These are phyloP conservation scores for Muricea muricata DNA, from an alignment of 92 coral and sea anemone species.

Conservation along the genomic window DNA sequence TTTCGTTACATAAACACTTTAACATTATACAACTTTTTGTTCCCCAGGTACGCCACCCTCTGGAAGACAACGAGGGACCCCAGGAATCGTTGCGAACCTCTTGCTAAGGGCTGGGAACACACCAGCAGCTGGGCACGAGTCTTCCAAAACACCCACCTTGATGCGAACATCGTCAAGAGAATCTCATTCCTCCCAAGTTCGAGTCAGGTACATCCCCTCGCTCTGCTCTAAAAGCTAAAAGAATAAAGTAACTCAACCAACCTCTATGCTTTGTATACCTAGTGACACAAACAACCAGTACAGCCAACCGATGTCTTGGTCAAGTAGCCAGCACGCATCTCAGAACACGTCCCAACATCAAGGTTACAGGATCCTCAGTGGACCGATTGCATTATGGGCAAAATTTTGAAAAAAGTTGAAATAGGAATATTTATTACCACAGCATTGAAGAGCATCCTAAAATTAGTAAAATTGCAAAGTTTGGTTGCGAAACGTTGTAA, in stretches of 20 bases:
- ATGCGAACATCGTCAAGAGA: not conserved
- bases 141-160: not conserved
- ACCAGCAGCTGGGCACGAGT: constrained; percentile 25
- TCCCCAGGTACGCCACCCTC: constrained; percentile 34
- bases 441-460: too few species aligned
- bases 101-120: constrained; percentile 40
- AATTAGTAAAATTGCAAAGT: too few species aligned
- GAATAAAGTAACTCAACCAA: not conserved
- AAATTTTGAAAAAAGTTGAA: too few species aligned
- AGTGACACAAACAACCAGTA: not conserved
- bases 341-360: constrained; percentile 1
- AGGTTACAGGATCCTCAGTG: too few species aligned
- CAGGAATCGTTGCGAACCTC: constrained; percentile 44
- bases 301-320: constrained; percentile 32
- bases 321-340: constrained; percentile 20
- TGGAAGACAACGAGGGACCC: constrained; percentile 22
- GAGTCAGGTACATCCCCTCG: not conserved
- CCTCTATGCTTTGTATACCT: not conserved
- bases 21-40: not conserved
- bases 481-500: too few species aligned
- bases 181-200: constrained; percentile 6
- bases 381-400: too few species aligned
- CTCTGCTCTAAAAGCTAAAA: too few species aligned
- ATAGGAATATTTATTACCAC: too few species aligned
- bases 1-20: too few species aligned